These are phyloP conservation scores for Mormyrus lacerda DNA, from an alignment of 2,113 vertebrate genomes.

Conservation along the genomic window DNA sequence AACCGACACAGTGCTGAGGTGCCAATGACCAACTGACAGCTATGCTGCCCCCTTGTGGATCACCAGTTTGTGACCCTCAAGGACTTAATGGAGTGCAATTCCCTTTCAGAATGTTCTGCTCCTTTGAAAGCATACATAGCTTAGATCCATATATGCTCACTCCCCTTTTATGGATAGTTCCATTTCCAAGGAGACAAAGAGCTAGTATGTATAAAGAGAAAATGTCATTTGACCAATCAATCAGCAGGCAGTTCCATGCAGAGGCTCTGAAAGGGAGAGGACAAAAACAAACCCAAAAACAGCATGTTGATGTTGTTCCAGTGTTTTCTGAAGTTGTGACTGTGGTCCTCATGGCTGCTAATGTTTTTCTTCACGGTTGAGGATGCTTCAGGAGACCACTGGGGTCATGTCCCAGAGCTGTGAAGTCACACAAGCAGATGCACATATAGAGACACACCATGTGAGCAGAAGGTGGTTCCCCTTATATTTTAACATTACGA, in stretches of 20 bases:
- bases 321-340: not conserved
- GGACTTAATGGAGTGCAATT: not conserved
- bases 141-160: not conserved
- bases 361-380: not conserved
- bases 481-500: not conserved
- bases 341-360: not conserved
- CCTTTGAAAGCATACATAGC: not conserved
- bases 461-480: not conserved
- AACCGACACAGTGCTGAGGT: not conserved
- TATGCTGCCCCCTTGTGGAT: not conserved
- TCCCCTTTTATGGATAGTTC: not conserved
- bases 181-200: not conserved
- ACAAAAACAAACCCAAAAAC: not conserved
- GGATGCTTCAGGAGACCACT: slow-evolving; percentile 79
- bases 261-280: not conserved
- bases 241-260: not conserved
- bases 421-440: slow-evolving; percentile 34
- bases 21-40: not conserved
- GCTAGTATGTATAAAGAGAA: not conserved
- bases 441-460: slow-evolving; percentile 1
- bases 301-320: not conserved
- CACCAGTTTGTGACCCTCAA: not conserved
- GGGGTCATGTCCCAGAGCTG: slow-evolving; percentile 98
- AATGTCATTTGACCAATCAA: not conserved
- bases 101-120: not conserved